Evolutionary conservation across 53 echinoderm and acorn worm species (phyloP).

Genomic region (Patiria pectinifera): DNA sequence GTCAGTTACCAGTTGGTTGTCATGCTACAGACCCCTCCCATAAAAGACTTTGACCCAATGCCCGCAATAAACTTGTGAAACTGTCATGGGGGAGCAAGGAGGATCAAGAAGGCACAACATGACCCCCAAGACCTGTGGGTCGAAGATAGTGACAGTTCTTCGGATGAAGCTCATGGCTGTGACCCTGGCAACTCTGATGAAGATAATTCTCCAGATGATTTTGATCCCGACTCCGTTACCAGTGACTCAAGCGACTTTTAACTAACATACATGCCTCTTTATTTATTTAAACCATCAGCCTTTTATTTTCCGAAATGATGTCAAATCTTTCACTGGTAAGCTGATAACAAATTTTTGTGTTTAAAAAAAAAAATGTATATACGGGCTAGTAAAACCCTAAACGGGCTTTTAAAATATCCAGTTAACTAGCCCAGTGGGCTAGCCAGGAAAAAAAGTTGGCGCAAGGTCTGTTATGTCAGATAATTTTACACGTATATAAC

Average conservation of each 20-base stretch:
- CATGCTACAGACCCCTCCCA: slow-evolving; percentile 30
- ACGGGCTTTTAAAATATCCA: slow-evolving; percentile 5
- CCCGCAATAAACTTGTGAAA: slow-evolving; percentile 51
- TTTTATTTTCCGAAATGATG: neutral
- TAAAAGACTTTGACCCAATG: slow-evolving; percentile 47
- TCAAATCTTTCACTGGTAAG: neutral
- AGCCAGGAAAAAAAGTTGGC: slow-evolving; percentile 15
- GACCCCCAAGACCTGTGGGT: too few relatives aligned
- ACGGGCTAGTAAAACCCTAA: neutral
- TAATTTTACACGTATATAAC: too few relatives aligned
- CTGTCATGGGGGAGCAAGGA: neutral
- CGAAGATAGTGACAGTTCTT: too few relatives aligned
- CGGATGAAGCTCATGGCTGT: neutral
- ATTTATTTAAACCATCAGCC: neutral
- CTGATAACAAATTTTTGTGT: neutral
- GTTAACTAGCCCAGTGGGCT: neutral
- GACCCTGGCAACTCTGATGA: neutral
- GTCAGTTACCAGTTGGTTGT: slow-evolving; percentile 48
- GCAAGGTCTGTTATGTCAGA: neutral
- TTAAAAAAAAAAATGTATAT: neutral
- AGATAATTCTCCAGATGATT: neutral
- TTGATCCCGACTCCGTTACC: slow-evolving; percentile 7
- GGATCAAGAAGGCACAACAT: too few relatives aligned
- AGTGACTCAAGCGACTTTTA: slow-evolving; percentile 10
- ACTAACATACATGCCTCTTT: neutral